Evolutionary conservation across 2,888 invertebrate genomes (phyloP).

Genomic region (Ctenicera cuprea): DNA sequence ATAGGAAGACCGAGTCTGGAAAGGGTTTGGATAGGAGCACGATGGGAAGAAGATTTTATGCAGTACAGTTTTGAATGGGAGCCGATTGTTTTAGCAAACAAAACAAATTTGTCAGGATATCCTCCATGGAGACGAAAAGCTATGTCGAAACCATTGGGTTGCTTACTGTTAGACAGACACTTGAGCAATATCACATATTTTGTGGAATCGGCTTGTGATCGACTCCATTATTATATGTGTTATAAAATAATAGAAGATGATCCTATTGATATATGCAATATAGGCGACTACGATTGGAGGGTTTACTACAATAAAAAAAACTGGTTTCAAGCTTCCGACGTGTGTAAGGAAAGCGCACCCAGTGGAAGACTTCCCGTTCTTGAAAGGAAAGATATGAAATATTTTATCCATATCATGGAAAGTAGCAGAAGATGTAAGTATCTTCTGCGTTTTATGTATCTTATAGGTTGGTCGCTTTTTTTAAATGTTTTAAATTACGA

Average conservation of each 20-base stretch:
- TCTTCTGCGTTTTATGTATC: too few relatives aligned
- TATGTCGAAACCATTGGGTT: slow-evolving; percentile 11
- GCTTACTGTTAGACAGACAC: slow-evolving; percentile 26
- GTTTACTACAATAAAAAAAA: background rate
- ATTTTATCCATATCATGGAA: slow-evolving; percentile 28
- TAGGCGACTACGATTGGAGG: slow-evolving; percentile 23
- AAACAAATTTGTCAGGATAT: background rate
- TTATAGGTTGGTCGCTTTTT: too few relatives aligned
- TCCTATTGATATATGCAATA: background rate
- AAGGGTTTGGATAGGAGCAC: slow-evolving; percentile 71
- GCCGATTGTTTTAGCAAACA: slow-evolving; percentile 13
- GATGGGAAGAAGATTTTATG: slow-evolving; percentile 71
- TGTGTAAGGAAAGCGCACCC: background rate
- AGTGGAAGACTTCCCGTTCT: slow-evolving; percentile 30
- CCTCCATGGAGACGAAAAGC: slow-evolving; percentile 15
- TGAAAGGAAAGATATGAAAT: slow-evolving; percentile 20
- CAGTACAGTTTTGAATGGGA: slow-evolving; percentile 21
- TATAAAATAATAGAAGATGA: background rate
- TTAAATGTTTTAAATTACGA: too few relatives aligned
- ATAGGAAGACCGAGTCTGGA: slow-evolving; percentile 32
- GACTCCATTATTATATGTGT: slow-evolving; percentile 14
- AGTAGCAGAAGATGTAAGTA: slow-evolving; percentile 4
- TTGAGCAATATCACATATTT: slow-evolving; percentile 21
- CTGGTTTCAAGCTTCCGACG: slow-evolving; percentile 1
- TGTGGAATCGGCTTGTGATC: slow-evolving; percentile 18